These are phyloP conservation scores for Lepus timidus DNA, from an alignment of 2,113 vertebrate species.

Conservation along the genomic window DNA sequence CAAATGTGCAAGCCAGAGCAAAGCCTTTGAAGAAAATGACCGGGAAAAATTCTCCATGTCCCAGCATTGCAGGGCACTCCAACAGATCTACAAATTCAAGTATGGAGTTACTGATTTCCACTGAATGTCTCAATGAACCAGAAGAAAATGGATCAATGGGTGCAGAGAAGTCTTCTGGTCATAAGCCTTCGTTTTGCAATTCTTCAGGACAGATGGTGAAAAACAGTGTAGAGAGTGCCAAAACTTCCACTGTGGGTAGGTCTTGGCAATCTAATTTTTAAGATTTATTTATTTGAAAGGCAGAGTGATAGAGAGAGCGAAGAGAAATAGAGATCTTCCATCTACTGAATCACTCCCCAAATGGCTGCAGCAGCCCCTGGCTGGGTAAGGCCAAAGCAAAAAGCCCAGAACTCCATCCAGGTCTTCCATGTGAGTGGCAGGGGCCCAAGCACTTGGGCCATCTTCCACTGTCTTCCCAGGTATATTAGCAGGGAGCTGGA, in stretches of 20 bases:
- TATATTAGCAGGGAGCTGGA: no score
- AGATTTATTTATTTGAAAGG: no score
- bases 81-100: constrained; percentile 83
- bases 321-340: no score
- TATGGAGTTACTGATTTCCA: constrained; percentile 74
- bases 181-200: constrained; percentile 22
- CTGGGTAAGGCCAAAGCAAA: no score
- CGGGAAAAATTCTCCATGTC: constrained; percentile 87
- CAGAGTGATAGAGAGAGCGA: no score
- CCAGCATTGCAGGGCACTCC: constrained; percentile 64
- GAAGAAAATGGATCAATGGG: constrained; percentile 82
- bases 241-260: constrained; percentile 59
- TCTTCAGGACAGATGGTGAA: constrained; percentile 62
- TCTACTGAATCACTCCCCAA: no score
- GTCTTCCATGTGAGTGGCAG: no score
- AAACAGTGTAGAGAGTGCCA: constrained; percentile 65
- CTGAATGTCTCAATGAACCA: constrained; percentile 78
- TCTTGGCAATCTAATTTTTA: constrained; percentile 35
- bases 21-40: constrained; percentile 88
- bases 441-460: no score
- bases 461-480: no score
- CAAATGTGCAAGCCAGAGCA: constrained; percentile 85
- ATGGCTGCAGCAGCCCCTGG: no score
- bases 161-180: constrained; percentile 83
- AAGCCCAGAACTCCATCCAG: no score